These are phyloP conservation scores for Drosophila nr. fundita DNA, from an alignment of 2,888 invertebrate species.

Conservation along the genomic window DNA sequence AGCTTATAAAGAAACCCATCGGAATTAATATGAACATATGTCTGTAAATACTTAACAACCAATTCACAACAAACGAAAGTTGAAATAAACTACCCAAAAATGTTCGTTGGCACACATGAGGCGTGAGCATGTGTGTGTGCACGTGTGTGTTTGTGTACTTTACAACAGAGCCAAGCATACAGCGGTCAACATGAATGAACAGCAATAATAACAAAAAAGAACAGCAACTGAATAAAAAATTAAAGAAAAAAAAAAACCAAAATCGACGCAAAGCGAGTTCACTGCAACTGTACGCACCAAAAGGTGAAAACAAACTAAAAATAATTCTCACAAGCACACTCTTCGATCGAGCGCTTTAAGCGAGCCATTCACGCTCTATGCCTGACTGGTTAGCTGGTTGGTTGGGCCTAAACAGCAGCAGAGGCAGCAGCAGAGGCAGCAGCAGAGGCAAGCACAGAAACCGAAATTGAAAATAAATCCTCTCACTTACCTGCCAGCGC, in stretches of 20 bases:
- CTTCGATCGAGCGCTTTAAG: constrained; percentile 59
- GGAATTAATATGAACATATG: neutral
- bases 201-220: constrained; percentile 7
- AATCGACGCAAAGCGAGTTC: constrained; percentile 17
- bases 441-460: constrained; percentile 6
- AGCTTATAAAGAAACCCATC: neutral
- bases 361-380: constrained; percentile 36
- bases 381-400: constrained; percentile 7
- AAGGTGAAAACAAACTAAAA: constrained; percentile 77
- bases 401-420: constrained; percentile 7
- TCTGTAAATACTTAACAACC: constrained; percentile 17
- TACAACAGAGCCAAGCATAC: constrained; percentile 13
- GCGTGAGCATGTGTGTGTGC: neutral
- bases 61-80: constrained; percentile 37
- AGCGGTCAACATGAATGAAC: constrained; percentile 15
- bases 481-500: constrained; percentile 33
- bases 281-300: constrained; percentile 70
- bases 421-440: neutral
- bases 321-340: constrained; percentile 65
- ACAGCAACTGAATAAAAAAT: constrained; percentile 7
- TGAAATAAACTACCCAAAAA: constrained; percentile 5
- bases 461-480: constrained; percentile 23
- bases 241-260: constrained; percentile 1
- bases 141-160: neutral
- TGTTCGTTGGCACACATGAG: neutral